phyloP scores from a whole-genome alignment of 37 sponge, comb jelly and placozoan genomes.

The Aplysina aerophoba region DNA sequence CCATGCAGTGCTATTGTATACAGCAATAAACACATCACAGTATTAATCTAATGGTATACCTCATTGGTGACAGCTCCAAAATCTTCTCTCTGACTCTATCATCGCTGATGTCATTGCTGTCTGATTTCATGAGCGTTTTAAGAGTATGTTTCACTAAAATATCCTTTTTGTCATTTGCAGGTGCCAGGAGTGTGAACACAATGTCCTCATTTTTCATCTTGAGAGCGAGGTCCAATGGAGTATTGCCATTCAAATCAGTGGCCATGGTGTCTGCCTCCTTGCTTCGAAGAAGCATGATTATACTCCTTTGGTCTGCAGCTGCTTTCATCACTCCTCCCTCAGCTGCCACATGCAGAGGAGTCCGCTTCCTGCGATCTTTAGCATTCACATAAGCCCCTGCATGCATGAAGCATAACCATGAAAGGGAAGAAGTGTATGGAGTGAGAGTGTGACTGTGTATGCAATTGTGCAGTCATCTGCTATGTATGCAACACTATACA shows the following conservation, averaged over 20 bases:
- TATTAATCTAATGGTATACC: not conserved
- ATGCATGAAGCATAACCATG: too few relatives aligned
- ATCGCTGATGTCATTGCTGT: not conserved
- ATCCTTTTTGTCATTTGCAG: not conserved
- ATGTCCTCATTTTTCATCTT: not conserved
- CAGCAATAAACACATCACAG: too few relatives aligned
- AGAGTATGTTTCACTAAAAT: not conserved
- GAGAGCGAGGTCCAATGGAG: constrained; percentile 14
- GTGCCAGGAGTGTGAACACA: not conserved
- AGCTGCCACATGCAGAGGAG: constrained; percentile 23
- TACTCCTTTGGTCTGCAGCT: not conserved
- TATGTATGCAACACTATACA: too few relatives aligned
- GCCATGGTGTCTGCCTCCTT: not conserved
- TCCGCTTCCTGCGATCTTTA: constrained; percentile 4
- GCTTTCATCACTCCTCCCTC: too few relatives aligned
- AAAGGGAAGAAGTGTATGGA: too few relatives aligned
- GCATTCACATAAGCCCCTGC: constrained; percentile 19
- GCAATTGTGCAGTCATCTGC: too few relatives aligned
- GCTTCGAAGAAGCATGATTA: not conserved
- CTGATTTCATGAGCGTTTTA: not conserved
- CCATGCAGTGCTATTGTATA: too few relatives aligned
- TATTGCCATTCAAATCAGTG: constrained; percentile 2
- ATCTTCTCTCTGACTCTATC: not conserved
- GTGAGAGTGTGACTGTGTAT: too few relatives aligned
- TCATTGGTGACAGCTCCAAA: constrained; percentile 6